Percentiles rank a stretch among this genome's conserved stretches.
phyloP scores from a whole-genome alignment of 2,113 vertebrate species.

The Circaetus cinerascens region DNA sequence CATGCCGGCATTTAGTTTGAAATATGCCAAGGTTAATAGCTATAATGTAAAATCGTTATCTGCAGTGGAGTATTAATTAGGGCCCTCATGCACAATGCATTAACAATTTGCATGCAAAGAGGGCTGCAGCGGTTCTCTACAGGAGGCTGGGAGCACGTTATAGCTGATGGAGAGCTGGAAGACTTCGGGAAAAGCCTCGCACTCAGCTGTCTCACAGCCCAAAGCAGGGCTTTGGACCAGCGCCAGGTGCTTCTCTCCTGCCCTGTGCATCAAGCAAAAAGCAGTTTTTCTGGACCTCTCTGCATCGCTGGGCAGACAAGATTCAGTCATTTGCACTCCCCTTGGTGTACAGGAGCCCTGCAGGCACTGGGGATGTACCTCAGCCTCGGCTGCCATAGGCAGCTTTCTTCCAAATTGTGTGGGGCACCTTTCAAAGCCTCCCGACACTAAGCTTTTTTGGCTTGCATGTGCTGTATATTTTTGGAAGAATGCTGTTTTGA shows the following conservation, averaged over 20 bases:
- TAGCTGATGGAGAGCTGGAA: background rate
- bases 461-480: background rate
- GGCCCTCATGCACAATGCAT: conserved; percentile 42
- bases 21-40: conserved; percentile 51
- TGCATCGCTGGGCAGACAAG: background rate
- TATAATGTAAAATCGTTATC: conserved; percentile 55
- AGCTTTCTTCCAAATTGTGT: background rate
- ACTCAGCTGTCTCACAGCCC: background rate
- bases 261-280: accelerated
- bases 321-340: background rate
- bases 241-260: background rate
- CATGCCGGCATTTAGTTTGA: background rate
- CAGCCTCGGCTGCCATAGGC: accelerated
- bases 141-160: background rate
- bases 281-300: background rate
- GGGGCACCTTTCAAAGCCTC: background rate
- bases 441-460: accelerated
- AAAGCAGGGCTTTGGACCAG: background rate
- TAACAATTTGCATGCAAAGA: conserved; percentile 50
- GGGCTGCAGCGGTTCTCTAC: background rate
- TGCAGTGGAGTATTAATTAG: conserved; percentile 55
- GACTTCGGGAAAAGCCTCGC: background rate
- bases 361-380: background rate
- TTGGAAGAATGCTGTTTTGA: background rate
- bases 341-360: background rate